Conservation (phyloP, 2,113 vertebrate genomes). For the Hylia prasina region DNA sequence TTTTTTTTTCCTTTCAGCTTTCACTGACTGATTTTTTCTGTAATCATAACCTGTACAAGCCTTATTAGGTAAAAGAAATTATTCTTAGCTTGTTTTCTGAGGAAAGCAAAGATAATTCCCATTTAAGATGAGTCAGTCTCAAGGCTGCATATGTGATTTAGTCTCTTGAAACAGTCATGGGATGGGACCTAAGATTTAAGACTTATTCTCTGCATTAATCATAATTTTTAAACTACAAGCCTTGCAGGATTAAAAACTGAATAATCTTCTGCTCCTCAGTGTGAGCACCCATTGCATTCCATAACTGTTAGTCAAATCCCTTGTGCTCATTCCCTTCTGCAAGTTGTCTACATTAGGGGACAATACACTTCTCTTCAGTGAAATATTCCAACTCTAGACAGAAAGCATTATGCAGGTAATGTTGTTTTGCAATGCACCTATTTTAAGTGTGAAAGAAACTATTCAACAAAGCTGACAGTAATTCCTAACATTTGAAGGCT, state of each 20-base stretch:
- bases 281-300: not conserved
- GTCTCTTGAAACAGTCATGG: not conserved
- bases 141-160: not conserved
- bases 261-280: not conserved
- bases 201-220: not conserved
- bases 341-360: not conserved
- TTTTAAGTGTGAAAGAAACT: not conserved
- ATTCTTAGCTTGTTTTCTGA: not conserved
- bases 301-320: not conserved
- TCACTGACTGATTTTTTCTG: not conserved
- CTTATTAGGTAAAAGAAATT: not conserved
- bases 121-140: not conserved
- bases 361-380: not conserved
- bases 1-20: not conserved
- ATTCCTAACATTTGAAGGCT: not conserved
- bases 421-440: not conserved
- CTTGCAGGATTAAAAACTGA: not conserved
- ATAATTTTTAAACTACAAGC: not conserved
- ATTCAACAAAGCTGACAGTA: not conserved
- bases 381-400: not conserved
- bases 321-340: not conserved
- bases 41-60: not conserved
- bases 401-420: not conserved
- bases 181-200: not conserved
- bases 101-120: not conserved